These are phyloP conservation scores for Hirtodrosophila trivittata DNA, from an alignment of 2,888 invertebrate genomes.

Conservation along the genomic window DNA sequence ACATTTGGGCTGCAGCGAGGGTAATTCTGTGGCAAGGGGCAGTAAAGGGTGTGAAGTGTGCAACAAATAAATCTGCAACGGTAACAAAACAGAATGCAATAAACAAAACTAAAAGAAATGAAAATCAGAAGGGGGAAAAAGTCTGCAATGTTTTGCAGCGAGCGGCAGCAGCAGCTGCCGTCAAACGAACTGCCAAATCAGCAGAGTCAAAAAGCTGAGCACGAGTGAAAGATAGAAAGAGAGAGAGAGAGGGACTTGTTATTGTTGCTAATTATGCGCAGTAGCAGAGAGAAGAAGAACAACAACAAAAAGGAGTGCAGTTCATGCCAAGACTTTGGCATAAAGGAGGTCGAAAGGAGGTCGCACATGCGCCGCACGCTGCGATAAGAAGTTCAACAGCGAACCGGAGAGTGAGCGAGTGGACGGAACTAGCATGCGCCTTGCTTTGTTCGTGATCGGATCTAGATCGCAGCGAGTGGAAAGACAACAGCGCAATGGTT, in stretches of 20 bases:
- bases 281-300: slow-evolving; percentile 26
- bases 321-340: slow-evolving; percentile 8
- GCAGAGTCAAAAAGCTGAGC: slow-evolving; percentile 29
- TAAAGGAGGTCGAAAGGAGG: slow-evolving; percentile 45
- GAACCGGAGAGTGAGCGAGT: not conserved
- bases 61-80: slow-evolving; percentile 65
- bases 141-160: slow-evolving; percentile 20
- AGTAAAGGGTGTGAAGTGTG: slow-evolving; percentile 32
- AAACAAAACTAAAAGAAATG: slow-evolving; percentile 13
- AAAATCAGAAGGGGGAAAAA: slow-evolving; percentile 5
- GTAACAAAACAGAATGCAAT: slow-evolving; percentile 39
- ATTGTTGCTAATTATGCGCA: slow-evolving; percentile 56
- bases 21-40: slow-evolving; percentile 18
- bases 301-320: slow-evolving; percentile 21
- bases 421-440: slow-evolving; percentile 22
- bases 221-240: not conserved
- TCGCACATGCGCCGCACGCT: slow-evolving; percentile 66
- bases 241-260: not conserved
- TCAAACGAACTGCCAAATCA: slow-evolving; percentile 20
- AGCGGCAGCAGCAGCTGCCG: slow-evolving; percentile 36
- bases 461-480: slow-evolving; percentile 23
- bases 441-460: slow-evolving; percentile 44
- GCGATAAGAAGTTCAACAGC: slow-evolving; percentile 10
- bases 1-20: slow-evolving; percentile 40
- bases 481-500: slow-evolving; percentile 2